A percentile compares a stretch with the other conserved stretches of the same genome.
Evolutionary conservation across 2,113 vertebrate species (phyloP).

Genomic region (Megalops atlanticus): DNA sequence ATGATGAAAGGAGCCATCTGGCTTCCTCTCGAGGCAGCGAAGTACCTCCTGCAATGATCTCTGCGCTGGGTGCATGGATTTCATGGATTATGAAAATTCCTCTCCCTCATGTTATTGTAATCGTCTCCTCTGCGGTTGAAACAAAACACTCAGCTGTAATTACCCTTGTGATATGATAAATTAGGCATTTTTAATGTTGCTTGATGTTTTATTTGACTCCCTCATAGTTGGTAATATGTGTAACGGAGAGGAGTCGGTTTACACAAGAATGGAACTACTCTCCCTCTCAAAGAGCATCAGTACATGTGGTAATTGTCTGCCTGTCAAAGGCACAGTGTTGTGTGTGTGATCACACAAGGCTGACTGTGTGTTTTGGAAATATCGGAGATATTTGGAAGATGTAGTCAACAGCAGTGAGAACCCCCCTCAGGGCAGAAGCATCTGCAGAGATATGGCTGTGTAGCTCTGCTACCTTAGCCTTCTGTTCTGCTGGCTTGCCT

Average conservation of each 20-base stretch:
- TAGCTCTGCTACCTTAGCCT: constrained; percentile 8
- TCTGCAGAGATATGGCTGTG: too few species aligned
- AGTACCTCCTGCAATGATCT: neutral
- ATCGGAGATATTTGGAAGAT: neutral
- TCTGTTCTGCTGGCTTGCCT: constrained; percentile 30
- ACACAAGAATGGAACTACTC: neutral
- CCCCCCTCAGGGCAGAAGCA: too few species aligned
- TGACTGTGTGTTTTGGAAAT: neutral
- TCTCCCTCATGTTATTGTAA: neutral
- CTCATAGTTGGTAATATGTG: neutral
- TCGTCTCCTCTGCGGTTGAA: neutral
- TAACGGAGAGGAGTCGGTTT: constrained; percentile 8
- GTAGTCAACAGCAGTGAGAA: neutral
- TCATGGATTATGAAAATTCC: neutral
- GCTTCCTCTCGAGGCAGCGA: neutral
- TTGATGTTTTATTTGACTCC: constrained; percentile 25
- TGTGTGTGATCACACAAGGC: too few species aligned
- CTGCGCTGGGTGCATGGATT: neutral
- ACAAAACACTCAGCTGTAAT: neutral
- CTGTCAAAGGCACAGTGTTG: neutral
- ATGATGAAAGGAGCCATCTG: neutral
- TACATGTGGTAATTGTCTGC: neutral
- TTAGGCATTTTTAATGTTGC: neutral
- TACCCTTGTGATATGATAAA: constrained; percentile 13
- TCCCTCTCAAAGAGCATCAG: constrained; percentile 5